Base-by-base conservation (phyloP, 2,888 invertebrate species). In the Eupelmus urozonus region DNA sequence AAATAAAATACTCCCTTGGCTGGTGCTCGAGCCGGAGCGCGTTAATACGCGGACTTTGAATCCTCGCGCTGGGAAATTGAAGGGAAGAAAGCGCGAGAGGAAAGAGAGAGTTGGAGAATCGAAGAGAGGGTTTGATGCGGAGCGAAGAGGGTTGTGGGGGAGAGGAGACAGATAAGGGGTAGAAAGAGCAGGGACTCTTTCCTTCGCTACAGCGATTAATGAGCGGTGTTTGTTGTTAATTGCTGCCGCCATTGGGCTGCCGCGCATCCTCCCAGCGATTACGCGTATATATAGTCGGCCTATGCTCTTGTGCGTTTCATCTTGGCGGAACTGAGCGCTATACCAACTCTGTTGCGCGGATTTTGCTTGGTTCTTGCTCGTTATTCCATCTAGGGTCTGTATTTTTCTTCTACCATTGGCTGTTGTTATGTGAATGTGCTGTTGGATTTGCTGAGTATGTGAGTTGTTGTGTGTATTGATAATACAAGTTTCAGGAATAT, bases 151-250 rank as follows among this genome's bases (percentile, higher is more conserved):
- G 34, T n/a, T n/a, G n/a, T n/a, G n/a, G 34, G 11, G 69, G 3
- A n/a, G n/a, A 63, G 20, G 34, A 45, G 20, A 66, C 53, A 78
- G 80, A 79, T 79, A 81, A 78, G 82, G 62, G 76, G 75, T 80
- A 75, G 81, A 81, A 81, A 84, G 82, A 83, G 82, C 79, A 82
- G 84, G 77, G 78, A 81, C 81, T 84, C 87, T 84, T 87, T 84
- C 20, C n/a, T 49, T 83, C n/a, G n/a, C n/a, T n/a, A n/a, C n/a
- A n/a, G 87, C 89, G 88, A 89, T 89, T 89, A 89, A 89, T 89
- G 89, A 89, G 88, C 89, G 88, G 88, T 89, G 89, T 89, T 89
- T 89, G 89, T 89, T 89, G 89, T 89, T 89, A 89, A 89, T 89
- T 89, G 89, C 89, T 88, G 86, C 87, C 88, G 87, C 88, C 89